Base-by-base conservation (phyloP, 1,140 invertebrate species). In the Odontomachus brunneus region DNA sequence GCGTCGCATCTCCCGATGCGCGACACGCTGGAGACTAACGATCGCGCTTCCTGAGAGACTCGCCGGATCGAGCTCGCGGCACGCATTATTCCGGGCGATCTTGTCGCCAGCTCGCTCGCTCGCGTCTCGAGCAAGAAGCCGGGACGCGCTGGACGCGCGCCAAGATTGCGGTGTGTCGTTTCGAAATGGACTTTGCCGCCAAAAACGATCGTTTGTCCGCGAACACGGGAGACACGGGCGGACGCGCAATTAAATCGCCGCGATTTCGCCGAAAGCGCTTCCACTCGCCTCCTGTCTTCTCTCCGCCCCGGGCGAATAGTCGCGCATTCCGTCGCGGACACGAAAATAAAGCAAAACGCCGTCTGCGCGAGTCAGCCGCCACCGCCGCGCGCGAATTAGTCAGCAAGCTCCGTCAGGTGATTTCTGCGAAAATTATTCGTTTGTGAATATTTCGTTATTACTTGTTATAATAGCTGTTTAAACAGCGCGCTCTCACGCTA, bases 141-240 rank as follows among this genome's bases (percentile, higher is more conserved):
- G 78, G 48, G 57, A 74, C 69, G 78, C 78, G 55, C 17, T 82
- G 78, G 78, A 38, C 26, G 19, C 67, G 38, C 44, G 78, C 78
- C 78, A 82, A 53, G 57, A 74, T 69, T 26, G 26, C 33, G 44
- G 55, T 53, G 49, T 81, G 67, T 82, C 67, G 33, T 82, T 74
- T 82, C 69, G 78, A 74, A 82, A 82, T 44, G 69, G 44, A 51
- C 44, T 51, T 62, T 15, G 26, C 14, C 71, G 78, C 78, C 78
- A 82, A 62, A 82, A 82, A 38, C 69, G 78, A 82, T 62, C 48
- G 78, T 82, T 73, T 51, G 78, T 62, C 55, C 55, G 19, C 67
- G 38, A 49, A 49, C 67, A 38, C 19, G 51, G 29, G 29, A 55
- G 75, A 69, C 62, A 29, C 38, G n/a, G 38, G 26, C 29, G 44